Evolutionary conservation across 2,797 vertebrate genomes (phyloP).

Genomic region (Paramormyrops hopkinsi): DNA sequence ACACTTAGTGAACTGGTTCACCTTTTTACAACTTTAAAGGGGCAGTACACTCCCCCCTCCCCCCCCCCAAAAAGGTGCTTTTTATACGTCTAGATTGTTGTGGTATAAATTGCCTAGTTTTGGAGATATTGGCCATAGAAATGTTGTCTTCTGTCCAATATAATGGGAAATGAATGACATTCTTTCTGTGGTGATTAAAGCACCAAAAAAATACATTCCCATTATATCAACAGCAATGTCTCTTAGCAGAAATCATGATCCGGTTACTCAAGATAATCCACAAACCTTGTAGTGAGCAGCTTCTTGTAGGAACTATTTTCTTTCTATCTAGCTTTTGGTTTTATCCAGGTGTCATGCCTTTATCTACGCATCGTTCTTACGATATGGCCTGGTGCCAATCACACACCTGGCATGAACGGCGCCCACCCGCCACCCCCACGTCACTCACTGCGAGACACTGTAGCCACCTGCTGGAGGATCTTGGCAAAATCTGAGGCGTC

Average conservation of each 20-base stretch:
- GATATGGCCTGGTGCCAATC: background rate
- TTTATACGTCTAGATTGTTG: background rate
- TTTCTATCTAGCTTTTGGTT: background rate
- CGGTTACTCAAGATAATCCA: background rate
- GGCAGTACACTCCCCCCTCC: background rate
- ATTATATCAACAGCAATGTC: background rate
- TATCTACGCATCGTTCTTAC: background rate
- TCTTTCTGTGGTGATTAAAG: background rate
- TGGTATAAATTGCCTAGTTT: background rate
- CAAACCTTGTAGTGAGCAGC: background rate
- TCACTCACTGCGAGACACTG: conserved; percentile 36
- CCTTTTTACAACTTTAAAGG: background rate
- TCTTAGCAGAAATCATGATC: background rate
- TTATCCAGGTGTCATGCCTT: background rate
- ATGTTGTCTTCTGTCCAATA: background rate
- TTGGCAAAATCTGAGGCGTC: conserved; percentile 16
- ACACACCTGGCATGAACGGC: background rate
- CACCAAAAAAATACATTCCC: background rate
- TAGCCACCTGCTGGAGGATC: conserved; percentile 30
- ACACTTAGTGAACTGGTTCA: background rate
- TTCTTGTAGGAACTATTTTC: background rate
- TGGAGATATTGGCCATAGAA: background rate
- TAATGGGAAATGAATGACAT: background rate
- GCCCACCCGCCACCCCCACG: no score
- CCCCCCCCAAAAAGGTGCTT: background rate